A percentile compares a stretch with the other conserved stretches of the same genome.
Conservation (phyloP, 2,797 vertebrate genomes). For the Geotrypetes seraphini region DNA sequence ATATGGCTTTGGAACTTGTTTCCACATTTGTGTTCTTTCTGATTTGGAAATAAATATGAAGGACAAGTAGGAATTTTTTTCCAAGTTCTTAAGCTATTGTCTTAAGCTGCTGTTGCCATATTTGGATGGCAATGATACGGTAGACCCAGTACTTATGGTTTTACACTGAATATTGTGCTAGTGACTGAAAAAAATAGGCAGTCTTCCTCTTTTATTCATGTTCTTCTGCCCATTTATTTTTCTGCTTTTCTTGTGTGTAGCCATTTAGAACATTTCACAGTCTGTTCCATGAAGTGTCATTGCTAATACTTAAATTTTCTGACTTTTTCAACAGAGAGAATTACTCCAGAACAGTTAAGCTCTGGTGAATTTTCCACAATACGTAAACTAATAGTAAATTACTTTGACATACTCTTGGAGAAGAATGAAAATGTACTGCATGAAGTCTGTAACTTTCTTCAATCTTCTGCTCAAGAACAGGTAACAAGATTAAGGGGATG, state of each 20-base stretch:
- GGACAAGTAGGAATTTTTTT: too few species aligned
- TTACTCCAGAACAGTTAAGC: constrained; percentile 18
- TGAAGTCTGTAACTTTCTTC: constrained; percentile 79
- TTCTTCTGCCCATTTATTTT: too few species aligned
- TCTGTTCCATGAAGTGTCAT: background rate
- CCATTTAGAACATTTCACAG: background rate
- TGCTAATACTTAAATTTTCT: background rate
- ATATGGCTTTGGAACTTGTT: too few species aligned
- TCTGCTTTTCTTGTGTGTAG: background rate
- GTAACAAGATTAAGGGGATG: too few species aligned
- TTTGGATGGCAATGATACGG: too few species aligned
- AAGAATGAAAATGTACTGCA: constrained; percentile 73
- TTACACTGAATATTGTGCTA: too few species aligned
- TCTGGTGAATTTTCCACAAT: constrained; percentile 68
- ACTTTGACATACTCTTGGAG: constrained; percentile 70
- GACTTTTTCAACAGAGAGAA: constrained; percentile 18
- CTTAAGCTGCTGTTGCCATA: too few species aligned
- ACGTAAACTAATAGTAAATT: constrained; percentile 76
- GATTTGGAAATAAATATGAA: too few species aligned
- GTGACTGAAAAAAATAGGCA: too few species aligned
- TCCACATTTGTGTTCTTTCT: too few species aligned
- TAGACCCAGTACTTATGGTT: too few species aligned
- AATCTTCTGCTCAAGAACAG: constrained; percentile 53
- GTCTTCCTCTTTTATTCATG: background rate
- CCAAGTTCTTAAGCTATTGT: too few species aligned